Evolutionary conservation across 2,113 vertebrate genomes (phyloP), one percentile per base, ranked within the genome.

Genomic region (Podocnemis expansa): DNA sequence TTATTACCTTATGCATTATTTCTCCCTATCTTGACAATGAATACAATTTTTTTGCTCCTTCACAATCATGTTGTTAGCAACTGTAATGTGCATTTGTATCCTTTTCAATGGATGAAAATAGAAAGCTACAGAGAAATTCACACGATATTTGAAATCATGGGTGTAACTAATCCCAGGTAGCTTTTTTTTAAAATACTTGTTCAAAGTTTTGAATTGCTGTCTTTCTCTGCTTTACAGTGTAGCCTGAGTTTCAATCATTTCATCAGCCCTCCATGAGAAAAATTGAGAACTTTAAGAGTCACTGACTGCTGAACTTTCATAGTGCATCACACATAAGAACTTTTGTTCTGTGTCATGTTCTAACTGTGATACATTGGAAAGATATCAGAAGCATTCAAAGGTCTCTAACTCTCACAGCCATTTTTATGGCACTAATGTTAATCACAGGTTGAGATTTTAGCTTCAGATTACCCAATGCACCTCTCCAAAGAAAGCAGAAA

Each of bases 401-500:
- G 34, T 34, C 27, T 89, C 17, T 24, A 3, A 60, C 13, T 80
- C 5, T 2, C 11, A 85, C 8, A 27, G 41, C 70, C 10, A 6
- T 49, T 78, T 38, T 47, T 25, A 49, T 27, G 6, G 21, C 43
- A 2, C 43, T 27, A 38, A 43, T 3, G 2, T 78, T 55, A 75
- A 16, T 47, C 4, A 38, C 9, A 76, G 0, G 2, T 67, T 63
- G 54, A 63, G 87, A 47, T 5, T 10, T 4, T 3, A 2, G 3
- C 0, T 1, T 5, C 56, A 52, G 3, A 56, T 78, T 73, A 87
- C 76, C 78, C 31, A 45, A 5, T 52, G 29, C 17, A 84, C 29
- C 38, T 0, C 0, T 4, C 19, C 3, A 6, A 8, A 1, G 19
- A 12, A 54, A 94, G 16, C 6, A 2, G 14, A 19, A 76, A 67